Evolutionary conservation across 2,888 invertebrate genomes (phyloP), one percentile per base, ranked within the genome.

Genomic region (Luperina nickerlii): DNA sequence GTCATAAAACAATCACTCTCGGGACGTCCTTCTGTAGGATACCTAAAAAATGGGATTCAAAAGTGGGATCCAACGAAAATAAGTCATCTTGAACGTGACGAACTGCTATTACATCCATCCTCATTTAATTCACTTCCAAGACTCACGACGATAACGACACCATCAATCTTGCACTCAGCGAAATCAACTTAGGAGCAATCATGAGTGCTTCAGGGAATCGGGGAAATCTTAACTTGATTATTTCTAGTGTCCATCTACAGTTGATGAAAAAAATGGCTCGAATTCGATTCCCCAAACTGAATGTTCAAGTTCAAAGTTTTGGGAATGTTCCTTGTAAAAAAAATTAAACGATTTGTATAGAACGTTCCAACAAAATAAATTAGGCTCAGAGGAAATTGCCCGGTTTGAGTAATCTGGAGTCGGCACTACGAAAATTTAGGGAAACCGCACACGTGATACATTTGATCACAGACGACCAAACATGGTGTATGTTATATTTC

Each of bases 131-230:
- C 32, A 48, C 45, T 78, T 76, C n/a, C n/a, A 54, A 66, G 42
- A 20, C 9, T 60, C 0, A 15, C 6, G 15, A 45, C n/a, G 20
- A 38, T 65, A 75, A n/a, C 13, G 77, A 54, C 15, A 57, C 20
- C 20, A 66, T 57, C 66, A 76, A 76, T 66, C 45, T 77, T 45
- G n/a, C n/a, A 48, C 20, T 6, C 20, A 54, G 57, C 15, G n/a
- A 57, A 76, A 66, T 76, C 45, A 32, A 45, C 2, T 57, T 38
- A 15, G 15, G 32, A 76, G 18, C 24, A 76, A 76, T 54, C 54
- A 76, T 57, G 32, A 57, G 65, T 4, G 5, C 57, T 76, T n/a
- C 51, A n/a, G 66, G 20, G 45, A 66, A n/a, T 76, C 27, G 15
- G 15, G 45, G 15, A 66, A 27, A 78, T 48, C 32, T 65, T 20